Evolutionary conservation across 2,888 invertebrate species (phyloP), one percentile per base, ranked within the genome.

Genomic region (Lacanobia wlatinum): DNA sequence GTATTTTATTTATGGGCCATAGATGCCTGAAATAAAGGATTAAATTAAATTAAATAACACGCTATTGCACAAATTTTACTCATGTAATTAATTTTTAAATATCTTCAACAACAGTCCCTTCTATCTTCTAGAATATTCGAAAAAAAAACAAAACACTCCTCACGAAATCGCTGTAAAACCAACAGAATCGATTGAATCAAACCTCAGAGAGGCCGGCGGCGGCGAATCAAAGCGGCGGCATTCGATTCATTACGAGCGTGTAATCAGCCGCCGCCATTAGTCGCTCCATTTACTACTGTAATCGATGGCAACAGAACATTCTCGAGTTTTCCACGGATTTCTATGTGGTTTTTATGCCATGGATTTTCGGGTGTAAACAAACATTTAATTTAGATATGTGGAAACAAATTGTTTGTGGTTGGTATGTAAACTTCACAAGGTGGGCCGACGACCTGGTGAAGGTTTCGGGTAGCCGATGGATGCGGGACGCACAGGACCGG

Each of bases 181-280:
- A 79, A 69, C 43, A 21, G 14, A 73, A 78, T 79, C 68, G 28
- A 79, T 78, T 64, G 52, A 78, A 68, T 68, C 5, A 53, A 78
- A 58, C 46, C 78, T 28, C 71, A 46, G 38, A 9, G 62, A 12
- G 74, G 50, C 68, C 58, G 43, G 40, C 23, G 46, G 70, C 28
- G 43, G 60, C 10, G 62, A 72, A 74, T 69, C 70, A 61, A 58
- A 64, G 70, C 62, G 68, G 43, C 28, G 74, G 70, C 76, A 69
- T 82, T 76, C 73, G 71, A 76, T 73, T 75, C 69, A 78, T 78
- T 76, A 75, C 76, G 62, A 76, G 60, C 74, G 70, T 71, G 84
- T 84, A 82, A 78, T 84, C 83, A 84, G 60, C 72, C 67, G 78
- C 74, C 10, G 38, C 74, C 71, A 84, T 84, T 84, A 77, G 56